Evolutionary conservation across 2,797 vertebrate species (phyloP).

Genomic region (Arremon aurantiirostris): DNA sequence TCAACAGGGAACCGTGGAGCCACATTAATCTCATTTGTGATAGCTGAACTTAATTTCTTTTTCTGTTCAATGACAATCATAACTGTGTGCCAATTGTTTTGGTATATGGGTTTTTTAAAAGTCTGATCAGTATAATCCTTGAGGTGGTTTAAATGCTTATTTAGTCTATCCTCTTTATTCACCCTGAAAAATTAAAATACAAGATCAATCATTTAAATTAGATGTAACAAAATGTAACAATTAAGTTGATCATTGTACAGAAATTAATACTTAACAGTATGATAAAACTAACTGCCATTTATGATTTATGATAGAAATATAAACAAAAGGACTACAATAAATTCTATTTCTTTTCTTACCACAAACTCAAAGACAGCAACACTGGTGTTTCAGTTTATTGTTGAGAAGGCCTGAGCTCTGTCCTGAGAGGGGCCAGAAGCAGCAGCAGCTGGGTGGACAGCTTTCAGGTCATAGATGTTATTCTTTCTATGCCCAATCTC

Average conservation of each 20-base stretch:
- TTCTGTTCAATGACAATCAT: not conserved
- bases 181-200: not conserved
- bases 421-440: not conserved
- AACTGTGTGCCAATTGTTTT: not conserved
- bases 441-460: not conserved
- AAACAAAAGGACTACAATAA: not conserved
- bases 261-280: not conserved
- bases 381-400: not conserved
- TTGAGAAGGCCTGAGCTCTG: not conserved
- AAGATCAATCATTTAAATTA: not conserved
- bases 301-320: not conserved
- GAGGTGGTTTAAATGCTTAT: not conserved
- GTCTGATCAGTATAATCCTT: not conserved
- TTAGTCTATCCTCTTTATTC: not conserved
- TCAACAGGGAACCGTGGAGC: not conserved
- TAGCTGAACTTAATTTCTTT: not conserved
- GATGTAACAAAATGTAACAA: not conserved
- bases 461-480: not conserved
- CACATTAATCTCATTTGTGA: not conserved
- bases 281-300: not conserved
- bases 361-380: not conserved
- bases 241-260: not conserved
- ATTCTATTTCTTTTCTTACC: not conserved
- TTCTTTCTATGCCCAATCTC: not conserved
- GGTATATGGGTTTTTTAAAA: not conserved